Conservation (phyloP, 2,888 invertebrate genomes). For the Volucella bombylans region DNA sequence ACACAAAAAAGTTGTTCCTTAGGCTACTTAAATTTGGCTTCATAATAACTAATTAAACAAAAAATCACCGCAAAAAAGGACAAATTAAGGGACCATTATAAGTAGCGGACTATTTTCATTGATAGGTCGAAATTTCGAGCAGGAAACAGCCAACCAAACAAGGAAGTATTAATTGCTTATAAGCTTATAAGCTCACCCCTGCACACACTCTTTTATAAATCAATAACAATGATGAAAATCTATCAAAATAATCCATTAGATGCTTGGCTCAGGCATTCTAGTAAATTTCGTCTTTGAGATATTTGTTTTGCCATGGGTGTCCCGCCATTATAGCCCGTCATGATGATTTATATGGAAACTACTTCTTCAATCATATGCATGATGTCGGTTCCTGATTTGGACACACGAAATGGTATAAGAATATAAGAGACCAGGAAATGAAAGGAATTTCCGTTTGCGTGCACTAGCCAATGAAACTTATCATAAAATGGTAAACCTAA, state of each 20-base stretch:
- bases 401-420: background rate
- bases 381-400: constrained; percentile 45
- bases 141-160: constrained; percentile 16
- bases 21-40: constrained; percentile 35
- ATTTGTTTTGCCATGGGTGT: constrained; percentile 1
- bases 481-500: constrained; percentile 21
- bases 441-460: constrained; percentile 17
- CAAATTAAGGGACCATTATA: constrained; percentile 60
- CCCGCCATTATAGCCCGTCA: constrained; percentile 36
- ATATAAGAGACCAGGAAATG: background rate
- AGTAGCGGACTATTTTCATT: constrained; percentile 5
- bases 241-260: constrained; percentile 67
- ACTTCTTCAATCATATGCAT: constrained; percentile 54
- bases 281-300: constrained; percentile 19
- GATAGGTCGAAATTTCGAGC: background rate
- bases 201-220: constrained; percentile 46
- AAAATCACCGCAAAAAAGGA: constrained; percentile 29
- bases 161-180: constrained; percentile 41
- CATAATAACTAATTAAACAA: constrained; percentile 63
- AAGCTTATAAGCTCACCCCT: no score
- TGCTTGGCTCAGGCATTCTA: constrained; percentile 50
- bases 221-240: constrained; percentile 67
- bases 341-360: constrained; percentile 66
- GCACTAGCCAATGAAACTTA: constrained; percentile 22
- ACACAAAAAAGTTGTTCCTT: constrained; percentile 4